Base-by-base conservation (phyloP, 2,113 vertebrate species). In the Microcebus ravelobensis region DNA sequence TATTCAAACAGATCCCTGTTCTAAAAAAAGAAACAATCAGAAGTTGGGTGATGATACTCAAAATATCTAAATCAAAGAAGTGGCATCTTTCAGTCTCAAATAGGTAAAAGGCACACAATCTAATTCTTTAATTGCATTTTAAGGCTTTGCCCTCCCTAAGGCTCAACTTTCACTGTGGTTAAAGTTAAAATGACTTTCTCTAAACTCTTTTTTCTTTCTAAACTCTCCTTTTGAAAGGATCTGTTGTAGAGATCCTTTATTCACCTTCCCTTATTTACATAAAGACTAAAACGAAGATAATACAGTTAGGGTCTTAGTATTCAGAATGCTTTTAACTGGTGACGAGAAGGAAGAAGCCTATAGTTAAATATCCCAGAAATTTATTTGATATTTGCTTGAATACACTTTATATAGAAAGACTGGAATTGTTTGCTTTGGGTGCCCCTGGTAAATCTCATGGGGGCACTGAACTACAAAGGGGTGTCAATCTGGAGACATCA, bases 351-450 rank as follows among this genome's bases (percentile, higher is more conserved):
- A 98, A 97, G 87, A 98, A 98, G 12, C 48, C 86, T 59, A 20
- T 45, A 94, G 87, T 98, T 98, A 98, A 93, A 98, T 82, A 98
- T 98, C 98, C 98, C 98, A 98, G 97, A 98, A 98, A 98, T 99
- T 99, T 99, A 99, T 99, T 99, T 97, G 98, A 91, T 96, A 92
- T 96, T 98, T 98, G 89, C 90, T 98, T 96, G 97, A 97, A 97
- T 98, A 98, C 98, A 98, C 96, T 98, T 97, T 97, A 76, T 92
- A 96, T 82, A 97, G 96, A 98, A 98, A 95, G 98, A 80, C 39
- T 98, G 89, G 48, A 5, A 71, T 85, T 92, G 61, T 87, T 96
- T 91, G n/a, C 50, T 93, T 95, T 98, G 97, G 85, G 61, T 96
- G 97, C 94, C 97, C 87, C 91, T 93, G 95, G 76, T 59, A 96